A percentile compares a stretch with the other conserved stretches of the same genome.
These are phyloP conservation scores for Invenusta paracnida DNA, from an alignment of 2,888 invertebrate genomes.

Conservation along the genomic window DNA sequence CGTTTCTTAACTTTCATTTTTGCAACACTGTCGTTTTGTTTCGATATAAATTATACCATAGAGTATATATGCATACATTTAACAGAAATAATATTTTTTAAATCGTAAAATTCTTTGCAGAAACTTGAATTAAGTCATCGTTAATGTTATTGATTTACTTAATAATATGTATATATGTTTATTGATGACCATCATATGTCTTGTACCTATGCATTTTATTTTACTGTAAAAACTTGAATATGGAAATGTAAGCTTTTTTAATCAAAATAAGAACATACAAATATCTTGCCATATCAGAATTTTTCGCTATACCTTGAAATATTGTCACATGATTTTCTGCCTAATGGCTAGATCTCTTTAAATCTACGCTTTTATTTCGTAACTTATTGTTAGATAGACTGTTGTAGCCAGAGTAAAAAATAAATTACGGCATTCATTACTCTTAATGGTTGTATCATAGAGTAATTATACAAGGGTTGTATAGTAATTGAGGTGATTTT, in stretches of 20 bases:
- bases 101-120: not conserved
- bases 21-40: too few relatives aligned
- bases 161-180: not conserved
- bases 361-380: too few relatives aligned
- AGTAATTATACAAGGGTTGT: too few relatives aligned
- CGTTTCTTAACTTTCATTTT: too few relatives aligned
- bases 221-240: not conserved
- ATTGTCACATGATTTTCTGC: too few relatives aligned
- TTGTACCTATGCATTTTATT: not conserved
- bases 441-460: too few relatives aligned
- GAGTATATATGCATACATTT: not conserved
- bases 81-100: not conserved
- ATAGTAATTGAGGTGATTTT: too few relatives aligned
- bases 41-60: not conserved
- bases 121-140: not conserved
- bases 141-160: not conserved
- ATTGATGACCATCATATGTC: not conserved
- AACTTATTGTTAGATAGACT: too few relatives aligned
- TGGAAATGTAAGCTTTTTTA: not conserved
- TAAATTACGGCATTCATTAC: too few relatives aligned
- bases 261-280: not conserved
- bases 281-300: not conserved
- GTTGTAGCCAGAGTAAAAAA: too few relatives aligned
- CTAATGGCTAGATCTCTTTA: too few relatives aligned
- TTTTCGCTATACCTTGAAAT: too few relatives aligned